These are phyloP conservation scores for Hymenopus coronatus DNA, from an alignment of 2,888 invertebrate species.

Conservation along the genomic window DNA sequence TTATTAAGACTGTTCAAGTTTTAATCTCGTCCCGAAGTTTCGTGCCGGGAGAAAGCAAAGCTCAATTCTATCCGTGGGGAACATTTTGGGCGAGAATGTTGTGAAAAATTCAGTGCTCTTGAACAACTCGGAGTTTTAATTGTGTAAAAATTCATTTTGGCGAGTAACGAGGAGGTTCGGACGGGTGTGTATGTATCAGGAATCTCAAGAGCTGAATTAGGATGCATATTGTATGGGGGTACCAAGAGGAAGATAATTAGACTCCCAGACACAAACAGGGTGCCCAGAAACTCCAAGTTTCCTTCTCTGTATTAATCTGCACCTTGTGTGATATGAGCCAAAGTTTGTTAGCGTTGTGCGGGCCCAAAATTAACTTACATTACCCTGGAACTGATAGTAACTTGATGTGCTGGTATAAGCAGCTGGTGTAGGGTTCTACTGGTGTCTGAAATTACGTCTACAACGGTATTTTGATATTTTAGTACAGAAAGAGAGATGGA, in stretches of 20 bases:
- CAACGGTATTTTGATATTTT: too few relatives aligned
- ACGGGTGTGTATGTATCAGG: background rate
- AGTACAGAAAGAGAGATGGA: too few relatives aligned
- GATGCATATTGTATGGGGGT: slow-evolving; percentile 22
- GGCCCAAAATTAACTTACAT: background rate
- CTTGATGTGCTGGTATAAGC: background rate
- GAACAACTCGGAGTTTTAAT: background rate
- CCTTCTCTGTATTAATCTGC: background rate
- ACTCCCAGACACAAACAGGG: background rate
- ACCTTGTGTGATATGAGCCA: background rate
- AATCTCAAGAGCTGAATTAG: slow-evolving; percentile 16
- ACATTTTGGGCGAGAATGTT: background rate
- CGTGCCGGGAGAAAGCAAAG: background rate
- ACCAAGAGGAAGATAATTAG: background rate
- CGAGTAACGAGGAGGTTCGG: background rate
- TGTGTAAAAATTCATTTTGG: background rate
- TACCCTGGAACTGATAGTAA: background rate
- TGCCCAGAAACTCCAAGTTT: background rate
- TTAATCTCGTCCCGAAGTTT: background rate
- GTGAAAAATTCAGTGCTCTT: background rate
- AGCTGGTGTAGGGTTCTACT: too few relatives aligned
- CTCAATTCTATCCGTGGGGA: background rate
- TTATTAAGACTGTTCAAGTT: background rate
- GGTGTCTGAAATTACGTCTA: too few relatives aligned
- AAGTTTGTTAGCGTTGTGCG: background rate